Conservation (phyloP, 1,140 invertebrate genomes). For the Pantala flavescens region DNA sequence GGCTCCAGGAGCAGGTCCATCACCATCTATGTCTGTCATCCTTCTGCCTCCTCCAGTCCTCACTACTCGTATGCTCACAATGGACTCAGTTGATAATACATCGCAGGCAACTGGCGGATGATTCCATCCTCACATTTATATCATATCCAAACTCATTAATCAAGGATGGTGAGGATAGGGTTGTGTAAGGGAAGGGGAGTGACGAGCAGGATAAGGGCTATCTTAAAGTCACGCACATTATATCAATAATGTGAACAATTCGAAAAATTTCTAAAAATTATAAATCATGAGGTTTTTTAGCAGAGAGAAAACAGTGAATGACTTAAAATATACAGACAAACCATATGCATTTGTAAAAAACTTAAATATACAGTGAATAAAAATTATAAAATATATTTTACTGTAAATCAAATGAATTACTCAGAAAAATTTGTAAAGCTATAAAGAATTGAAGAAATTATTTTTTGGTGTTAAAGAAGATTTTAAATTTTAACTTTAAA, state of each 20-base stretch:
- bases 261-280: not conserved
- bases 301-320: not conserved
- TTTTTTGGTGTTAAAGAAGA: not conserved
- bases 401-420: not conserved
- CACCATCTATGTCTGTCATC: not conserved
- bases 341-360: not conserved
- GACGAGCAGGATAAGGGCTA: not conserved
- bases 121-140: constrained; percentile 7
- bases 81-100: not conserved
- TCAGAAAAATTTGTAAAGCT: not conserved
- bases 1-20: not conserved
- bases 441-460: not conserved
- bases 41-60: not conserved
- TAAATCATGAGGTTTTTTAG: not conserved
- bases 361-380: not conserved
- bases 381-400: not conserved
- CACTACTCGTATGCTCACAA: not conserved
- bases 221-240: constrained; percentile 4
- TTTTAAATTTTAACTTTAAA: not conserved
- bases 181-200: not conserved
- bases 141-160: not conserved
- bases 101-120: constrained; percentile 6
- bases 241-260: not conserved
- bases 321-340: not conserved
- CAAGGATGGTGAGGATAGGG: not conserved